phyloP scores from a whole-genome alignment of 2,888 invertebrate genomes.

The Phasia obesa region DNA sequence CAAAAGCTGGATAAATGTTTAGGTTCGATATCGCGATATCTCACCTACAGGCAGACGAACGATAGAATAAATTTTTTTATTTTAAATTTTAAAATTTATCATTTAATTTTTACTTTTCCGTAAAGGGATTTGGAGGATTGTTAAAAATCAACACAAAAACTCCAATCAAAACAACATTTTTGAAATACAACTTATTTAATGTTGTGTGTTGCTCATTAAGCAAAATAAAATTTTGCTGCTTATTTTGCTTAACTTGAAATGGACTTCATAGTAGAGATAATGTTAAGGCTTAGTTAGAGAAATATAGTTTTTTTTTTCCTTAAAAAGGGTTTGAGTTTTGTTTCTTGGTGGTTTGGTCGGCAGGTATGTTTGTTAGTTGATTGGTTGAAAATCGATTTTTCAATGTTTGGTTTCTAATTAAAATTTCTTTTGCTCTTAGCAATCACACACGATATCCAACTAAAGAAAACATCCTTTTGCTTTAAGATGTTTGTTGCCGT shows the following conservation, averaged over 20 bases:
- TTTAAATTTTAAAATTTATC: not conserved
- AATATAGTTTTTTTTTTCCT: slow-evolving; percentile 24
- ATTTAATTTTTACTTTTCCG: slow-evolving; percentile 26
- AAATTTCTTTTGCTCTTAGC: slow-evolving; percentile 66
- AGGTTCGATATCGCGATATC: too few species aligned
- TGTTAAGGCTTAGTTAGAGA: slow-evolving; percentile 19
- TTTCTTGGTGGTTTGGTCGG: slow-evolving; percentile 10
- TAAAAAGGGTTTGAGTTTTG: slow-evolving; percentile 50
- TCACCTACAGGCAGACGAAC: too few species aligned
- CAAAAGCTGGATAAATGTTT: too few species aligned
- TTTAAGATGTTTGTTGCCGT: not conserved
- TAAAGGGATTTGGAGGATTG: slow-evolving; percentile 29
- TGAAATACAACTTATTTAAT: slow-evolving; percentile 52
- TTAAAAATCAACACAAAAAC: slow-evolving; percentile 39
- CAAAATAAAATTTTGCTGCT: slow-evolving; percentile 38
- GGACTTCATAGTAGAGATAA: slow-evolving; percentile 46
- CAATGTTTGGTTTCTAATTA: slow-evolving; percentile 72
- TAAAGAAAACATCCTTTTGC: not conserved
- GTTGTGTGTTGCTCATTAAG: slow-evolving; percentile 61
- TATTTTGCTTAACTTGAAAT: slow-evolving; percentile 14
- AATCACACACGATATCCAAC: slow-evolving; percentile 13
- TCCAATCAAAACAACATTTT: slow-evolving; percentile 52
- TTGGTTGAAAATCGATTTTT: slow-evolving; percentile 67
- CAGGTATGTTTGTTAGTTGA: slow-evolving; percentile 43
- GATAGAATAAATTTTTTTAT: too few species aligned